Conservation (phyloP, 1,140 invertebrate species). For the Drosophila setifemur region DNA sequence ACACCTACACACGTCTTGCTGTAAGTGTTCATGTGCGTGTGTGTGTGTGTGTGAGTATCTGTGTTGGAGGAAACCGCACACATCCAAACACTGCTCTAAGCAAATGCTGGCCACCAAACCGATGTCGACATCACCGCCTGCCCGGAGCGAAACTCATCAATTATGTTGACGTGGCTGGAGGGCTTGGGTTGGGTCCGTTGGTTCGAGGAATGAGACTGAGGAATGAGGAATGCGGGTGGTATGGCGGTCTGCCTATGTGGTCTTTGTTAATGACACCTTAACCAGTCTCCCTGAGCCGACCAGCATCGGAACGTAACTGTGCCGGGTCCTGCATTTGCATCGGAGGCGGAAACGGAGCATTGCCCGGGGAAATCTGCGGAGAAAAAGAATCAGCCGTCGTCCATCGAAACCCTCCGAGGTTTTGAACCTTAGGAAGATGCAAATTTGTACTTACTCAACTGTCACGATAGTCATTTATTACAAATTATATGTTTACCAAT, state of each 20-base stretch:
- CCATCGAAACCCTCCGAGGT: neutral
- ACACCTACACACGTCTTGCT: neutral
- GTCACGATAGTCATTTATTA: too few relatives aligned
- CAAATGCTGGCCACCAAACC: slow-evolving; percentile 22
- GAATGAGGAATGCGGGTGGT: slow-evolving; percentile 2
- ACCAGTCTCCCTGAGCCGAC: slow-evolving; percentile 4
- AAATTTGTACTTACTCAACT: neutral
- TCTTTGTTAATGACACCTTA: slow-evolving; percentile 60
- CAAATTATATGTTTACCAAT: too few relatives aligned
- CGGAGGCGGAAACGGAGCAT: neutral
- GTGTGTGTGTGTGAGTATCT: slow-evolving; percentile 12
- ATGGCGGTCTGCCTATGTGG: slow-evolving; percentile 10
- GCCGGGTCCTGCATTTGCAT: slow-evolving; percentile 21
- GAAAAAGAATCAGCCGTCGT: neutral
- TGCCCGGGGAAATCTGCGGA: neutral
- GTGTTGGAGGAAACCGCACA: slow-evolving; percentile 44
- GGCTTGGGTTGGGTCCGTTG: neutral
- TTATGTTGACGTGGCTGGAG: slow-evolving; percentile 67
- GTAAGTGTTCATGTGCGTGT: slow-evolving; percentile 1
- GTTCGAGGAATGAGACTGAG: neutral
- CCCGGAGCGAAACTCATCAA: slow-evolving; percentile 72
- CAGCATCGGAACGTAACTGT: neutral
- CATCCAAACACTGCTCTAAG: slow-evolving; percentile 49
- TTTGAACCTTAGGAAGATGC: neutral
- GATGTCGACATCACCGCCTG: slow-evolving; percentile 42